Base-by-base conservation (phyloP, 1,140 invertebrate species). In the Episyrphus balteatus region DNA sequence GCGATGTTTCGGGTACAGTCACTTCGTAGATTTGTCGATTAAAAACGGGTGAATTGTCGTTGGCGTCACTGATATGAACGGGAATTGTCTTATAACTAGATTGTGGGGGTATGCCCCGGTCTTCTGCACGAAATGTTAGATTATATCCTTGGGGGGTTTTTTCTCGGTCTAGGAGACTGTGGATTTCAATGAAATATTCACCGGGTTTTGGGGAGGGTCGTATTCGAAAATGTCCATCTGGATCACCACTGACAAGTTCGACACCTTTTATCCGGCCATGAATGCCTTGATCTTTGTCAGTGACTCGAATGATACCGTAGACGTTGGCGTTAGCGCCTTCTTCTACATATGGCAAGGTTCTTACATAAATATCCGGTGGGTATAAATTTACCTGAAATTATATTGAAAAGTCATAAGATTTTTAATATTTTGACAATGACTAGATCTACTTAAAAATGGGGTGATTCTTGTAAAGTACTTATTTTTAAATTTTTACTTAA, bases 41-140 rank as follows among this genome's bases (percentile, higher is more conserved):
- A 69, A 97, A 97, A 26, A 92, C 80, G 2, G 91, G 90, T 1
- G 83, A 79, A 59, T 90, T 87, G 61, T 93, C 88, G 58, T 90
- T 87, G 13, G 83, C 65, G 59, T 92, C 88, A 3, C 81, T 74
- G n/a, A 94, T 71, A 54, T 81, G 74, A 13, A 90, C 84, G 0
- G 82, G 79, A 12, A 90, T 75, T 11, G 77, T 79, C 62, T 84
- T 80, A 62, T 85, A 87, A 34, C 81, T 84, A 56, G 80, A 77
- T 45, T 77, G 72, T 5, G 84, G 78, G 0, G 92, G 92, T 40
- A 75, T 77, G 11, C 93, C 93, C 1, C 75, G 75, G 63, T 98
- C 93, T 8, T 79, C 77, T 0, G 91, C 93, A 36, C 81, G 75
- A 3, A 98, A 64, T 1, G 90, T 90, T 40, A 97, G 69, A 64